Percentiles rank a stretch among this genome's conserved stretches.
Conservation (phyloP, 2,888 invertebrate genomes). For the Hirtodrosophila cameraria region DNA sequence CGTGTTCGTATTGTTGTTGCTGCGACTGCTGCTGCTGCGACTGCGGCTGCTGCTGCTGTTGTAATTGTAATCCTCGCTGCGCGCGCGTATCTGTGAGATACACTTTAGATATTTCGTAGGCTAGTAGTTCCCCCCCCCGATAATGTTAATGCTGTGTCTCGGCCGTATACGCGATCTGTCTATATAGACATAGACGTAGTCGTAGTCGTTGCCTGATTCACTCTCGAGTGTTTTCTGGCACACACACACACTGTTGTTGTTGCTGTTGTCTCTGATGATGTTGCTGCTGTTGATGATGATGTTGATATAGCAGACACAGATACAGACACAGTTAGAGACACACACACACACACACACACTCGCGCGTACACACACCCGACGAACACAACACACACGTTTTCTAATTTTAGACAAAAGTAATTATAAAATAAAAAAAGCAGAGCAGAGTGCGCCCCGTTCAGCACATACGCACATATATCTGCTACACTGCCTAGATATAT, state of each 20-base stretch:
- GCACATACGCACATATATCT: conserved; percentile 77
- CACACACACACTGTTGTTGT: conserved; percentile 55
- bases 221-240: conserved; percentile 76
- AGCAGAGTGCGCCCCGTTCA: conserved; percentile 80
- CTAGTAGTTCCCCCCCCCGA: conserved; percentile 34
- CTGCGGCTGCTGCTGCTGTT: conserved; percentile 32
- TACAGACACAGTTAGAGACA: conserved; percentile 63
- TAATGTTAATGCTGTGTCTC: conserved; percentile 71
- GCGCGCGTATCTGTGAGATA: conserved; percentile 65
- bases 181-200: conserved; percentile 66
- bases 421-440: conserved; percentile 82
- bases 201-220: conserved; percentile 72
- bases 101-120: conserved; percentile 27
- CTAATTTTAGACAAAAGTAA: conserved; percentile 84
- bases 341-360: conserved; percentile 15
- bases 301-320: conserved; percentile 81
- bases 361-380: conserved; percentile 75
- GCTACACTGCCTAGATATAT: conserved; percentile 76
- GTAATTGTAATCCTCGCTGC: conserved; percentile 79
- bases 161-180: conserved; percentile 78
- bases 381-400: conserved; percentile 82
- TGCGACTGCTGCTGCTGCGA: conserved; percentile 6
- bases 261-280: conserved; percentile 60
- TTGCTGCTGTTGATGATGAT: conserved; percentile 53
- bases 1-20: conserved; percentile 35